A percentile compares a stretch with the other conserved stretches of the same genome.
phyloP scores from a whole-genome alignment of 2,113 vertebrate genomes.

The Gnathonemus longibarbis region DNA sequence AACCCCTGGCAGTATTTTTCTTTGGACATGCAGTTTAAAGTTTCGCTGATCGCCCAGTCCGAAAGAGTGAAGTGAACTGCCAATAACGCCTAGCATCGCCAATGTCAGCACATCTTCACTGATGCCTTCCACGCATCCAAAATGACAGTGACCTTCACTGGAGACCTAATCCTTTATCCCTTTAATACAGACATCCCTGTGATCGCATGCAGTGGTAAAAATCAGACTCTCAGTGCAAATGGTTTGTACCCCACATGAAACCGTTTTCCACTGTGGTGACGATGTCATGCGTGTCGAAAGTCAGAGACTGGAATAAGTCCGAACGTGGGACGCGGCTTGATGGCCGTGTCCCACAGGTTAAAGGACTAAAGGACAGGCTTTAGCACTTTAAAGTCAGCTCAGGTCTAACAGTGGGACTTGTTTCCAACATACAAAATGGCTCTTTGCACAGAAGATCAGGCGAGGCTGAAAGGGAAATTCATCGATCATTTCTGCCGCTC shows the following conservation, averaged over 20 bases:
- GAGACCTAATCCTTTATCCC: not conserved
- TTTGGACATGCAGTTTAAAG: not conserved
- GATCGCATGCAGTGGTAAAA: not conserved
- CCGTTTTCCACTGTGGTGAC: conserved; percentile 18
- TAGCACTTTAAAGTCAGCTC: not conserved
- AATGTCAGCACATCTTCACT: not conserved
- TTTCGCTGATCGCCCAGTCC: not conserved
- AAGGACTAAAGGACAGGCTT: not conserved
- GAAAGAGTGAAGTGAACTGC: not conserved
- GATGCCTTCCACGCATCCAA: not conserved
- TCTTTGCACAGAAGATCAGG: not conserved
- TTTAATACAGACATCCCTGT: not conserved
- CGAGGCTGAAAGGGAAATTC: not conserved
- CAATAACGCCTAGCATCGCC: too few relatives aligned
- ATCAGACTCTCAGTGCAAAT: not conserved
- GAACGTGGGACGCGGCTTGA: not conserved
- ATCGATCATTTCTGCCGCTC: not conserved
- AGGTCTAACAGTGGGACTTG: not conserved
- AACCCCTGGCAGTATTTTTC: not conserved
- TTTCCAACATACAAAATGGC: not conserved
- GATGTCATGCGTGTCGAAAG: conserved; percentile 20
- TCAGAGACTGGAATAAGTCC: not conserved
- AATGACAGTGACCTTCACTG: not conserved
- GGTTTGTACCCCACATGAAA: conserved; percentile 16
- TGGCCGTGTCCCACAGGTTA: too few relatives aligned